Base-by-base conservation (phyloP, 2,113 vertebrate species). In the Spea multiplicata region DNA sequence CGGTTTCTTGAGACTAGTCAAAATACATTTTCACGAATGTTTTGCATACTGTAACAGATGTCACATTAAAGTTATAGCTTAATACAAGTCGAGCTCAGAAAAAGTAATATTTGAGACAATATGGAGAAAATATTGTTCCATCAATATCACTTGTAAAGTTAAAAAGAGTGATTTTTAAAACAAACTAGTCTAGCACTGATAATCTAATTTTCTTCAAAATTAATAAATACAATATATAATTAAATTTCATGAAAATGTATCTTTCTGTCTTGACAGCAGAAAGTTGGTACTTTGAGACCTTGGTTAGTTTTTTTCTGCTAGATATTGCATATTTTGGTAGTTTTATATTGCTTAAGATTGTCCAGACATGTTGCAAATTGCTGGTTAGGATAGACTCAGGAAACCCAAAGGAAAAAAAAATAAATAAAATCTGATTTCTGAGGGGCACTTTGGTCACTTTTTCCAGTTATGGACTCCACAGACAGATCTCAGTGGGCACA, bases 401-500 rank as follows among this genome's bases (percentile, higher is more conserved):
- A 78, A 78, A 70, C 68, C 76, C 8, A 59, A 59, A 59, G 14
- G 1, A 4, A 59, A 53, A 53, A 6, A 53, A 53, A 53, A 53
- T 12, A 53, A 53, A 65, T 45, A 66, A 53, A 79, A 73, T 79
- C 44, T 66, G 44, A 79, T 79, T 73, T 71, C 71, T 59, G 12
- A 50, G 65, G 77, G 77, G 64, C 61, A 73, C 61, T 48, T 53
- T 30, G 71, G 77, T 79, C 77, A 67, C 30, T 57, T 55, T 64
- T 79, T 53, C 8, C 17, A 79, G 62, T 66, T 79, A 49, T 48
- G 14, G 74, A 59, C 30, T 68, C 55, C 57, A 66, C 48, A 79
- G 70, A 79, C 52, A 71, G 49, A 73, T 73, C 57, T 79, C 71
- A 53, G 77, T 79, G 66, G 76, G 76, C 76, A 72, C 61, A 48